Percentiles rank a stretch among this genome's conserved stretches.
Evolutionary conservation across 2,888 invertebrate species (phyloP).

Genomic region (Girardia tigrina): DNA sequence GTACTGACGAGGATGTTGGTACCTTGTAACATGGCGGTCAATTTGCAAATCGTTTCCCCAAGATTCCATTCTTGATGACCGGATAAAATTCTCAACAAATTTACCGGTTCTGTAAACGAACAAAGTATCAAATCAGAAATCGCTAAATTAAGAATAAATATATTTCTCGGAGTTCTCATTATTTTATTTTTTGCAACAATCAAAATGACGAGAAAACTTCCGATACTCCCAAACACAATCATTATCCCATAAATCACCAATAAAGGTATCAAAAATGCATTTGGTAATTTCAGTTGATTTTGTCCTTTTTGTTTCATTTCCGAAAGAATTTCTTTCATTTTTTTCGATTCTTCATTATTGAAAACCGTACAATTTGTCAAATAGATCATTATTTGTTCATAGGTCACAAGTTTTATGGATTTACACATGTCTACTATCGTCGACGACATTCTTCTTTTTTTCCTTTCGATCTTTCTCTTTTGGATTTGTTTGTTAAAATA

Average conservation of each 20-base stretch:
- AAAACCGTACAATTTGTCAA: neutral
- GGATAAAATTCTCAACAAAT: slow-evolving; percentile 69
- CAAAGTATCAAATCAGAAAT: slow-evolving; percentile 67
- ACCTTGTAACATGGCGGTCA: slow-evolving; percentile 71
- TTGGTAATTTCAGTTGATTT: neutral
- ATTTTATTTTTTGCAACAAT: slow-evolving; percentile 67
- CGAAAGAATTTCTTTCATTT: neutral
- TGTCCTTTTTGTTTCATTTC: neutral
- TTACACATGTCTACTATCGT: neutral
- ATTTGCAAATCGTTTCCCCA: slow-evolving; percentile 69
- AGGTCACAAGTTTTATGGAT: neutral
- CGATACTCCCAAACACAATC: slow-evolving; percentile 67
- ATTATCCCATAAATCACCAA: slow-evolving; percentile 44
- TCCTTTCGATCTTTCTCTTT: neutral
- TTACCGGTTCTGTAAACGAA: slow-evolving; percentile 74
- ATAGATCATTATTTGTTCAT: neutral
- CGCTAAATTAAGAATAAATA: slow-evolving; percentile 79
- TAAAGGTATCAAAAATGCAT: neutral
- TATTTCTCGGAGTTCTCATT: slow-evolving; percentile 77
- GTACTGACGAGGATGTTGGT: slow-evolving; percentile 82
- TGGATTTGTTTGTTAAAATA: too few species aligned
- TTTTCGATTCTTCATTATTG: neutral
- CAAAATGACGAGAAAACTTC: slow-evolving; percentile 69
- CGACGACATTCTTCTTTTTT: neutral
- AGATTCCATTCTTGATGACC: slow-evolving; percentile 65